Evolutionary conservation across 2,888 invertebrate genomes (phyloP).

Genomic region (Trisateles emortualis): DNA sequence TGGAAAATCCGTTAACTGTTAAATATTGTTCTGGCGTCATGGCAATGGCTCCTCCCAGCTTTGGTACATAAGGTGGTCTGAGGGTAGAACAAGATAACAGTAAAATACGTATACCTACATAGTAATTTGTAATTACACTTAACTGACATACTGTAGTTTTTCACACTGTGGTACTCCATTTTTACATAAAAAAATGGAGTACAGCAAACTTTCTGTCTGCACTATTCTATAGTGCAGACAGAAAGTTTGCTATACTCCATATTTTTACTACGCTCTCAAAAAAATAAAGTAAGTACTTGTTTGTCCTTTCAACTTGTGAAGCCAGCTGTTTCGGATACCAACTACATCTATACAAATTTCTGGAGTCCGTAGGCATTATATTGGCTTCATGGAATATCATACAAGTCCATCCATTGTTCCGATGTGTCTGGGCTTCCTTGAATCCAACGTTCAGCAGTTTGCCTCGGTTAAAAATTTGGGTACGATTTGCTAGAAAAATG

Average conservation of each 20-base stretch:
- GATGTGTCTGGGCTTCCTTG: constrained; percentile 89
- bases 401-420: constrained; percentile 89
- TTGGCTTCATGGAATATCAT: constrained; percentile 97
- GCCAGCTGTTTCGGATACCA: constrained; percentile 95
- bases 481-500: constrained; percentile 49
- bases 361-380: constrained; percentile 94
- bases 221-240: not conserved
- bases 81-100: too few species aligned
- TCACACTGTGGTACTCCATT: too few species aligned
- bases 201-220: too few species aligned
- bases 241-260: too few species aligned
- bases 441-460: constrained; percentile 97
- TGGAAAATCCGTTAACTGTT: constrained; percentile 94
- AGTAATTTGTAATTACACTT: too few species aligned
- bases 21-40: constrained; percentile 93
- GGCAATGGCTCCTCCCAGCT: constrained; percentile 93
- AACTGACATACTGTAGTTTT: too few species aligned
- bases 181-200: too few species aligned
- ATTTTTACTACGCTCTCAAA: too few species aligned
- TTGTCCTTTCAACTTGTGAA: constrained; percentile 90
- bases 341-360: constrained; percentile 95
- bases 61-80: constrained; percentile 48
- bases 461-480: constrained; percentile 84
- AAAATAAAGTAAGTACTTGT: constrained; percentile 18
- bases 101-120: too few species aligned